phyloP scores from a whole-genome alignment of 23 tunicate species.

The Halocynthia roretzi region DNA sequence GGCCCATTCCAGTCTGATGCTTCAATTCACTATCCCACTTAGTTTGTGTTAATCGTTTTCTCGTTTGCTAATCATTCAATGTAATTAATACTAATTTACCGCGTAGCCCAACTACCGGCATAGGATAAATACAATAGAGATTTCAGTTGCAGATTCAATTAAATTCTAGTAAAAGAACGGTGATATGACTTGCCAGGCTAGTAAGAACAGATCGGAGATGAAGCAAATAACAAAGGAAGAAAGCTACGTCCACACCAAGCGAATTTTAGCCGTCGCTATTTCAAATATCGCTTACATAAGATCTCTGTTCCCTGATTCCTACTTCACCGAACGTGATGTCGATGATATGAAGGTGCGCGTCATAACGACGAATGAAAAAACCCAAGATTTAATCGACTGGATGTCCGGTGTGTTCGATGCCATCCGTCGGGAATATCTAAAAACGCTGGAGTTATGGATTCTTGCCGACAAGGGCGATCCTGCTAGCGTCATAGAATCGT shows the following conservation, averaged over 20 bases:
- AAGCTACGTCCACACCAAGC: conserved; percentile 13
- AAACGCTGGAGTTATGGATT: conserved; percentile 53
- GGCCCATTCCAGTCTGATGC: no score
- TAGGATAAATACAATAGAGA: no score
- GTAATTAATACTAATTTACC: no score
- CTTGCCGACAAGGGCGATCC: neutral
- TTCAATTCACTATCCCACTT: no score
- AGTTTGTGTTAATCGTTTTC: no score
- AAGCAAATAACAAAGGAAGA: conserved; percentile 5
- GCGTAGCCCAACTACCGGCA: no score
- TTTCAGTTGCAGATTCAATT: no score
- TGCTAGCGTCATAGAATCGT: conserved; percentile 61
- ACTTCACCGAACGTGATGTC: conserved; percentile 36
- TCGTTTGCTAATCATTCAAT: no score
- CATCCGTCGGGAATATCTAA: conserved; percentile 53
- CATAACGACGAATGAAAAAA: conserved; percentile 29
- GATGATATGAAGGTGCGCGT: conserved; percentile 50
- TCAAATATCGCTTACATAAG: conserved; percentile 66
- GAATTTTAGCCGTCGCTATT: conserved; percentile 56
- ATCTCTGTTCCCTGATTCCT: conserved; percentile 55
- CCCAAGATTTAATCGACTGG: conserved; percentile 29
- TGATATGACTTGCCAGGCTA: no score
- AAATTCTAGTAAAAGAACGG: no score
- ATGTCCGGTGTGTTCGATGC: conserved; percentile 87
- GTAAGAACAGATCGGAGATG: no score